Conservation (phyloP, 2,113 vertebrate species). For the Zonotrichia leucophrys region DNA sequence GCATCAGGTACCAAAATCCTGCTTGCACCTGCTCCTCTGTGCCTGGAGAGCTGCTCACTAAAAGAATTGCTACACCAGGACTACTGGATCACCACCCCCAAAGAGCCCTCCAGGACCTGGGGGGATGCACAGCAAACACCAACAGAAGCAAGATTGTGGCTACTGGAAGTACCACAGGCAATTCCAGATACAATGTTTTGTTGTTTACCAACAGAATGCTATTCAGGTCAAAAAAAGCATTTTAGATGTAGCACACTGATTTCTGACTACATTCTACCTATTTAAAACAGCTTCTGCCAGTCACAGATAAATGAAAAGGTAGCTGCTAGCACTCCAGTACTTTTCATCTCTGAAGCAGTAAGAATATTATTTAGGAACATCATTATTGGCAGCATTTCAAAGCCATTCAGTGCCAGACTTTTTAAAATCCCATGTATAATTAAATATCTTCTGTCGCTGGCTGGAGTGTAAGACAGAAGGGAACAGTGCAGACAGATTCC, state of each 20-base stretch:
- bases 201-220: background rate
- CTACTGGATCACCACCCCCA: background rate
- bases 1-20: background rate
- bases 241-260: background rate
- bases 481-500: background rate
- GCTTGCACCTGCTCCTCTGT: background rate
- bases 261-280: background rate
- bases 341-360: background rate
- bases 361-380: constrained; percentile 27
- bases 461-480: background rate
- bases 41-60: background rate
- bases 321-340: background rate
- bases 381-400: constrained; percentile 14
- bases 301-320: background rate
- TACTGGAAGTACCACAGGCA: background rate
- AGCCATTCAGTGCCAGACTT: background rate
- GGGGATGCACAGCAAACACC: background rate
- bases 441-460: background rate
- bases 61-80: background rate
- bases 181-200: background rate
- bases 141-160: background rate
- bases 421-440: background rate
- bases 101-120: background rate
- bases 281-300: constrained; percentile 5
- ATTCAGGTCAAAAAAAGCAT: constrained; percentile 5